These are phyloP conservation scores for Sminthopsis crassicaudata DNA, from an alignment of 2,113 vertebrate species.

Conservation along the genomic window DNA sequence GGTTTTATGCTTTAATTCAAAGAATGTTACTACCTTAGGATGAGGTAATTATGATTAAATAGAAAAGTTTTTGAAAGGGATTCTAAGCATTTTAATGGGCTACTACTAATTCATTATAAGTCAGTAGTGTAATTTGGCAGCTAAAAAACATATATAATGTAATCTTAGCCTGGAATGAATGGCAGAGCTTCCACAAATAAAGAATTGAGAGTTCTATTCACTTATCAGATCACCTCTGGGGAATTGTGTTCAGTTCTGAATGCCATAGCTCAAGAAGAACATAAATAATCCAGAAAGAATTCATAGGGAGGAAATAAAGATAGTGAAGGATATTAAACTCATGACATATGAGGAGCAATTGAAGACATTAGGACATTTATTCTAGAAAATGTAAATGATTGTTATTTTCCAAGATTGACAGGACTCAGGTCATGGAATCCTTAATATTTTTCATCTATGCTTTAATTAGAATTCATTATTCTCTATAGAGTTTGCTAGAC, in stretches of 20 bases:
- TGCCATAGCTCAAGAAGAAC: neutral
- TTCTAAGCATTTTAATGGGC: neutral
- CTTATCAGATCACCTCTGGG: neutral
- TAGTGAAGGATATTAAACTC: neutral
- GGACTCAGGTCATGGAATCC: neutral
- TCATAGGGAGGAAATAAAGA: neutral
- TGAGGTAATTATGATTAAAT: neutral
- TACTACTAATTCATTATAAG: neutral
- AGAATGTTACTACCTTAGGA: neutral
- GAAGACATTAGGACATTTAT: neutral
- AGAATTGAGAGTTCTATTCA: neutral
- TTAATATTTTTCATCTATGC: neutral
- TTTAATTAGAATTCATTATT: neutral
- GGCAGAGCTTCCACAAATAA: neutral
- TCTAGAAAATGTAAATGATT: neutral
- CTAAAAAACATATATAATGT: neutral
- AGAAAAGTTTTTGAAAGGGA: neutral
- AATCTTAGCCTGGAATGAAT: neutral
- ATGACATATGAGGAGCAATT: neutral
- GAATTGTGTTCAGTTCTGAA: neutral
- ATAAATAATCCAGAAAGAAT: neutral
- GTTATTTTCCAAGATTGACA: neutral
- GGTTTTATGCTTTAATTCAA: neutral
- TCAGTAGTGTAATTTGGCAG: neutral
- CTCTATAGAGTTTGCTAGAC: no score